Evolutionary conservation across 1,140 invertebrate genomes (phyloP).

Genomic region (Megathymus violae): DNA sequence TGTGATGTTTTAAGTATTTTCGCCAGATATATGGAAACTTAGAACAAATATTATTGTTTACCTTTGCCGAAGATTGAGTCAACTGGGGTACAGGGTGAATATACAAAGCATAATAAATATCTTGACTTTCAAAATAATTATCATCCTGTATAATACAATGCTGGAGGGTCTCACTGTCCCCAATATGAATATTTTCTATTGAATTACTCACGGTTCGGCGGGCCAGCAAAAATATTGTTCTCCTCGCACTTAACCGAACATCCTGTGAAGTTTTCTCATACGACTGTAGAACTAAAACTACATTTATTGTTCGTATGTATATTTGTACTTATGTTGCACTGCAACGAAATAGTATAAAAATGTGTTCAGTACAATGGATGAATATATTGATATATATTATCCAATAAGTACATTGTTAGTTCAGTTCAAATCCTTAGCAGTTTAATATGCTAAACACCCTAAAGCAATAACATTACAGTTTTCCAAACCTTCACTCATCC

Average conservation of each 20-base stretch:
- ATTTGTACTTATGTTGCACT: too few species aligned
- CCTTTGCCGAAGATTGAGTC: too few species aligned
- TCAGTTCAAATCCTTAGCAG: neutral
- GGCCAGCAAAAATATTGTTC: constrained; percentile 79
- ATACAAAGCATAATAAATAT: too few species aligned
- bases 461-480: neutral
- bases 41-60: too few species aligned
- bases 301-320: constrained; percentile 28
- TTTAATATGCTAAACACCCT: constrained; percentile 2
- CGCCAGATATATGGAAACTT: too few species aligned
- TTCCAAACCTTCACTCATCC: constrained; percentile 43
- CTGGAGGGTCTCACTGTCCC: constrained; percentile 63
- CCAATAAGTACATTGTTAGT: too few species aligned
- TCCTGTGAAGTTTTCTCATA: constrained; percentile 57
- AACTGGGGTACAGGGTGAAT: too few species aligned
- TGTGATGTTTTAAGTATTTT: too few species aligned
- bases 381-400: too few species aligned
- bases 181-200: constrained; percentile 83
- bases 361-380: too few species aligned
- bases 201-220: constrained; percentile 78
- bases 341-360: constrained; percentile 6
- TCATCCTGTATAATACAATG: constrained; percentile 53
- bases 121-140: constrained; percentile 9
- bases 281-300: constrained; percentile 3
- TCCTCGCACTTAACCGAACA: constrained; percentile 66